Base-by-base conservation (phyloP, 1,140 invertebrate species). In the Panagrolaimus sp. region DNA sequence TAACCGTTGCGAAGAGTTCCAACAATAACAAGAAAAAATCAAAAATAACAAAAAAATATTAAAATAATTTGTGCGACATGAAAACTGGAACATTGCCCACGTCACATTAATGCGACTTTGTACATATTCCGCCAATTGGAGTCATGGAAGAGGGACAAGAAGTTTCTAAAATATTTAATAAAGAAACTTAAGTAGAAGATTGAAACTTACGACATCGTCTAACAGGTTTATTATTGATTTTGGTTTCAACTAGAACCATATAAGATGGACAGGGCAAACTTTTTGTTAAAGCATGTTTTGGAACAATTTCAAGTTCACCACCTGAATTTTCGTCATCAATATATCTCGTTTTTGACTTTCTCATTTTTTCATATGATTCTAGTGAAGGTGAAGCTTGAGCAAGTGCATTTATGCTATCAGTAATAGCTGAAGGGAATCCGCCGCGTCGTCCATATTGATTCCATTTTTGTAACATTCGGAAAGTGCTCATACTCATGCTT, bases 371-470 rank as follows among this genome's bases (percentile, higher is more conserved):
- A 38, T 38, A 25, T 25, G 42, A 8, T 5, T 25, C 1, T 23
- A 61, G 14, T 48, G 61, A 7, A n/a, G 20, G 48, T 0, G 68
- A 27, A 23, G 43, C n/a, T 46, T 51, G 42, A 1, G 13, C 20
- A 27, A 64, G 43, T 38, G 31, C 31, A 38, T 38, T 38, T 38
- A 38, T 38, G 51, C 25, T n/a, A 16, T 45, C 38, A 47, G 57
- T 13, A 42, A 70, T 51, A 16, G 20, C 47, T 9, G 42, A 23
- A 3, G 72, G n/a, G 68, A 47, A 20, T 57, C 69, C 7, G 76
- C 75, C 31, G 16, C 68, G 64, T 13, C 82, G 80, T 66, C 78
- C 82, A 20, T 80, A 69, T 57, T 78, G 57, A n/a, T 63, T 72
- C 9, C n/a, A 67, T 8, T 57, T 48, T 25, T 67, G 46, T 5